Evolutionary conservation across 1,140 invertebrate species (phyloP).

Genomic region (Apis florea): DNA sequence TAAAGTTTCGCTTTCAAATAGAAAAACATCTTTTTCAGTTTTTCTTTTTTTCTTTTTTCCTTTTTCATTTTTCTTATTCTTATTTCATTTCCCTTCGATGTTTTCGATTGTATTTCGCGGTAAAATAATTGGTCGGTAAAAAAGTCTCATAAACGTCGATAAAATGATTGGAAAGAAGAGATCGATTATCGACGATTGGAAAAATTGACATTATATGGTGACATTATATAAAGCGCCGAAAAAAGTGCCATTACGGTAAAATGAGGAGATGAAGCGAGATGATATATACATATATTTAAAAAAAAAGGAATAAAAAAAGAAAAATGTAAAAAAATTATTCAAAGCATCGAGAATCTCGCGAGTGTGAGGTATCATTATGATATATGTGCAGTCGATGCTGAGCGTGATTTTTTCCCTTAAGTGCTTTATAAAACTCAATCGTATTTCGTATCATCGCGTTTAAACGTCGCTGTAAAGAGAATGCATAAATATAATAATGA

Average conservation of each 20-base stretch:
- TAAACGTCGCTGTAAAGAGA: conserved; percentile 42
- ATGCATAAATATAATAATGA: conserved; percentile 15
- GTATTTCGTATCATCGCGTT: conserved; percentile 71
- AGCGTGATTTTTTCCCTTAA: conserved; percentile 76
- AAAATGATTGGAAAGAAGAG: not conserved
- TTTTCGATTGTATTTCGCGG: too few relatives aligned
- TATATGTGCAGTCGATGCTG: conserved; percentile 67
- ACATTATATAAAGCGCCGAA: conserved; percentile 1
- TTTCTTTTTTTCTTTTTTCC: not conserved
- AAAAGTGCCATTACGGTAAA: conserved; percentile 35
- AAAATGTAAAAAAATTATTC: not conserved
- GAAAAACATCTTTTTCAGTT: too few relatives aligned
- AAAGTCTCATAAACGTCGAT: too few relatives aligned
- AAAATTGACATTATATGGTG: not conserved
- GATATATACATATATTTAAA: not conserved
- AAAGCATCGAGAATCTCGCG: conserved; percentile 56
- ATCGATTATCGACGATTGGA: not conserved
- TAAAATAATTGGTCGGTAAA: too few relatives aligned
- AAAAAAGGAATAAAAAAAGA: conserved; percentile 14
- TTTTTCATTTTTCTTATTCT: not conserved
- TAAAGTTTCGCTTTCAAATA: too few relatives aligned
- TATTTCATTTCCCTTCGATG: not conserved
- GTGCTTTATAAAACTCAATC: conserved; percentile 77
- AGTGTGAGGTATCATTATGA: conserved; percentile 48
- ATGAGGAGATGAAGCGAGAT: conserved; percentile 22